A percentile compares a stretch with the other conserved stretches of the same genome.
Conservation (phyloP, 2,888 invertebrate genomes). For the Galerucella pusilla region DNA sequence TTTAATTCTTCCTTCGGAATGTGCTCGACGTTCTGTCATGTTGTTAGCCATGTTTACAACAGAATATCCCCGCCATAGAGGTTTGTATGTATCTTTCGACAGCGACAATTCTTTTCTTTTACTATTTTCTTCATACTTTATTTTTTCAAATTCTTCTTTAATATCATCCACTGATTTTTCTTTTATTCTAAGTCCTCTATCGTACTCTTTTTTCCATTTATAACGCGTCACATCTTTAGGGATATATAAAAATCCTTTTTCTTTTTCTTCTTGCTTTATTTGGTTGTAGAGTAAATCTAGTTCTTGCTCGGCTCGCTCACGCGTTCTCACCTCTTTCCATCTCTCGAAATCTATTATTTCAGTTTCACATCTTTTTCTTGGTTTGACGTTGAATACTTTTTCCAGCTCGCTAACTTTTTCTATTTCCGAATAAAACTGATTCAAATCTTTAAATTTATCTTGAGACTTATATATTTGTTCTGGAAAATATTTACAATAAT, state of each 20-base stretch:
- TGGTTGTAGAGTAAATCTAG: constrained; percentile 80
- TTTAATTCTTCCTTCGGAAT: constrained; percentile 61
- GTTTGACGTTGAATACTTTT: constrained; percentile 78
- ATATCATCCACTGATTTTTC: constrained; percentile 91
- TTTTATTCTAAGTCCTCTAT: constrained; percentile 81
- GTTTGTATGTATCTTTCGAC: constrained; percentile 78
- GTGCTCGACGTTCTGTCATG: constrained; percentile 73
- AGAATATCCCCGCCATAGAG: constrained; percentile 85
- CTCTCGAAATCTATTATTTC: constrained; percentile 89
- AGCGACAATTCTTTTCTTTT: constrained; percentile 64
- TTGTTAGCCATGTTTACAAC: constrained; percentile 82
- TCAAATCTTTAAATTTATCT: constrained; percentile 84
- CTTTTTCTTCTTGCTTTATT: constrained; percentile 80
- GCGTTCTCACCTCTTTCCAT: constrained; percentile 83
- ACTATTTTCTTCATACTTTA: constrained; percentile 68
- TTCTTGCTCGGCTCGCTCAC: constrained; percentile 86
- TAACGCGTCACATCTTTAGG: constrained; percentile 79
- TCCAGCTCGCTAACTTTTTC: constrained; percentile 88
- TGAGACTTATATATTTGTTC: constrained; percentile 77
- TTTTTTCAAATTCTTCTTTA: constrained; percentile 78
- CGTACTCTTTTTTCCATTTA: constrained; percentile 81
- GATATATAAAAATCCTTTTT: constrained; percentile 85
- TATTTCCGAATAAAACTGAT: constrained; percentile 85
- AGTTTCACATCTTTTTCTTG: constrained; percentile 78
- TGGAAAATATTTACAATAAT: constrained; percentile 76